phyloP scores from a whole-genome alignment of 2,113 vertebrate species.

The Speoplatyrhinus poulsoni region DNA sequence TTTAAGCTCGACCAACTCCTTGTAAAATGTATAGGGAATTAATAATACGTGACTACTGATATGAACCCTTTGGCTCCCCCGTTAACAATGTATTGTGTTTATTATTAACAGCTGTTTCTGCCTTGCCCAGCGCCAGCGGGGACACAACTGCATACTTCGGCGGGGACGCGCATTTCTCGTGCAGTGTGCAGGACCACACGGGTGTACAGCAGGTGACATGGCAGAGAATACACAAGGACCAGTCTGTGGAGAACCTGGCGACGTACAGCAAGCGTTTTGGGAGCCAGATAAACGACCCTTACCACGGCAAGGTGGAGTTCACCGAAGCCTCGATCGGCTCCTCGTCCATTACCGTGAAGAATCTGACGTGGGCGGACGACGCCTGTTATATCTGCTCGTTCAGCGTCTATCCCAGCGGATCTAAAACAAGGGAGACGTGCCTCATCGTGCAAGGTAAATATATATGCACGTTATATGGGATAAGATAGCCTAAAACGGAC shows the following conservation, averaged over 20 bases:
- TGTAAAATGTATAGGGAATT: background rate
- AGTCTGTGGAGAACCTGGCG: slow-evolving; percentile 44
- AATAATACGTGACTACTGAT: background rate
- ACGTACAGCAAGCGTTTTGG: slow-evolving; percentile 59
- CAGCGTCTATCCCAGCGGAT: slow-evolving; percentile 66
- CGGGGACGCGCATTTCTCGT: slow-evolving; percentile 15
- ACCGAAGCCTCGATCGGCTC: slow-evolving; percentile 46
- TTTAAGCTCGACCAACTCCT: background rate
- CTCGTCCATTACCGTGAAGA: slow-evolving; percentile 51
- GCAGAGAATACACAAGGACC: slow-evolving; percentile 43
- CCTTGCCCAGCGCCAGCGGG: background rate
- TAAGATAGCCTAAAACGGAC: too few species aligned
- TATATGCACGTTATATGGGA: background rate
- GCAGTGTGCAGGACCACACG: slow-evolving; percentile 6
- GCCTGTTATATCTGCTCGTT: slow-evolving; percentile 74
- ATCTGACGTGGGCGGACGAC: slow-evolving; percentile 63
- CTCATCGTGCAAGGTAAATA: slow-evolving; percentile 67
- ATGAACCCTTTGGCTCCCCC: too few species aligned
- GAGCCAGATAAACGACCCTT: slow-evolving; percentile 33
- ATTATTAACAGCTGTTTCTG: slow-evolving; percentile 16
- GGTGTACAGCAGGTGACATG: slow-evolving; percentile 70
- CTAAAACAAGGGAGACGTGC: slow-evolving; percentile 55
- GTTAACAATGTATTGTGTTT: background rate
- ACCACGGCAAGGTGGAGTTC: slow-evolving; percentile 42
- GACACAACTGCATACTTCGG: slow-evolving; percentile 24